phyloP scores from a whole-genome alignment of 2,888 invertebrate genomes.

The Crossocerus cetratus region DNA sequence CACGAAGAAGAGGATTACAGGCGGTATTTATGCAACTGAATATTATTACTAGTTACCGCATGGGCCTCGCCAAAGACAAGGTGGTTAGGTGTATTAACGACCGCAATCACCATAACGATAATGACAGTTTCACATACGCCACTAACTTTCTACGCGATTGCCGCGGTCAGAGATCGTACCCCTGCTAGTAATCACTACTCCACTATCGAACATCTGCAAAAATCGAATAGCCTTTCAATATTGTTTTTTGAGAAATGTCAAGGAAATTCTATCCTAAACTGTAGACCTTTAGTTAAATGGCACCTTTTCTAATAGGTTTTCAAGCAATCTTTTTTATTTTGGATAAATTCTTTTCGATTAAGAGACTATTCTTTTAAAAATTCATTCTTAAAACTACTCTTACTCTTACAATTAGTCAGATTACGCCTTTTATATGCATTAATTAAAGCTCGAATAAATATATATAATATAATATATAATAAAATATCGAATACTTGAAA shows the following conservation, averaged over 20 bases:
- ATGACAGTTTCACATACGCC: constrained; percentile 5
- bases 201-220: background rate
- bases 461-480: too few species aligned
- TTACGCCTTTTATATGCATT: too few species aligned
- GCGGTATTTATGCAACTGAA: constrained; percentile 30
- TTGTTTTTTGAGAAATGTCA: too few species aligned
- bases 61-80: constrained; percentile 5
- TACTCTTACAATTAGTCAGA: too few species aligned
- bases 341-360: too few species aligned
- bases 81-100: constrained; percentile 19
- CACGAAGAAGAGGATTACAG: constrained; percentile 4
- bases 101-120: constrained; percentile 19
- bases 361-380: too few species aligned
- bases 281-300: background rate
- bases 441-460: too few species aligned
- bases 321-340: too few species aligned
- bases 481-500: too few species aligned
- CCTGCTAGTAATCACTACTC: too few species aligned
- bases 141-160: constrained; percentile 20
- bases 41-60: constrained; percentile 18
- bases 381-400: too few species aligned
- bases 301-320: too few species aligned
- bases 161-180: background rate
- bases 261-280: background rate
- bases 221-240: background rate